Evolutionary conservation across 1,140 invertebrate genomes (phyloP), one percentile per base, ranked within the genome.

Genomic region (Oreohelix idahoensis): DNA sequence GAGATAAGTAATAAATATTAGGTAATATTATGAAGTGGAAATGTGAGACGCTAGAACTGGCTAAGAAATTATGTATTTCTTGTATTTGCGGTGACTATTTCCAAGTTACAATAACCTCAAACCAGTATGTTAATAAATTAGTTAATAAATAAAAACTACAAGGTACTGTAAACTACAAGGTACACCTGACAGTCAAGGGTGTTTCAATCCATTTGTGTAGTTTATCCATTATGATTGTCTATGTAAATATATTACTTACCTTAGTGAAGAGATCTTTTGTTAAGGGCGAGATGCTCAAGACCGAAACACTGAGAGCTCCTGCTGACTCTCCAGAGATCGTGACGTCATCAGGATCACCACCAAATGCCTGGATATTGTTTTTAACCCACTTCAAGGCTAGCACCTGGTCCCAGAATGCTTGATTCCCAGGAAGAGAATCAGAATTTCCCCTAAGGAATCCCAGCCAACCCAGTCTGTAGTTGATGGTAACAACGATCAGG

Each of bases 351-450:
- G 81, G 70, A 70, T 91, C 81, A 17, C 89, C 90, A 13, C 87
- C 88, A 83, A 91, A 91, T 36, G 66, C 82, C 49, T 51, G 83
- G 51, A 91, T 89, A 80, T 91, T 89, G 51, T 86, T 80, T 32
- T 88, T 84, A 26, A 91, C 83, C 97, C 97, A 98, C 84, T 96
- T 94, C 84, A 99, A 95, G 0, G 97, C 98, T 89, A 98, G 86
- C 0, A 96, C 95, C 93, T 98, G 97, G 93, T 99, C 98, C 95
- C 96, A 92, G 38, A 95, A 88, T 35, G 94, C 94, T 85, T 91
- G 90, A 85, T 95, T 95, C n/a, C 94, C 94, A 23, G 90, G 89
- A 4, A 77, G 23, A 29, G 51, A 53, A 8, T 81, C 76, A 58
- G 85, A 75, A 1, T 84, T 86, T 39, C 83, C 81, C 38, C 81